Conservation (phyloP, 2,113 vertebrate species). For the Oreochromis niloticus region DNA sequence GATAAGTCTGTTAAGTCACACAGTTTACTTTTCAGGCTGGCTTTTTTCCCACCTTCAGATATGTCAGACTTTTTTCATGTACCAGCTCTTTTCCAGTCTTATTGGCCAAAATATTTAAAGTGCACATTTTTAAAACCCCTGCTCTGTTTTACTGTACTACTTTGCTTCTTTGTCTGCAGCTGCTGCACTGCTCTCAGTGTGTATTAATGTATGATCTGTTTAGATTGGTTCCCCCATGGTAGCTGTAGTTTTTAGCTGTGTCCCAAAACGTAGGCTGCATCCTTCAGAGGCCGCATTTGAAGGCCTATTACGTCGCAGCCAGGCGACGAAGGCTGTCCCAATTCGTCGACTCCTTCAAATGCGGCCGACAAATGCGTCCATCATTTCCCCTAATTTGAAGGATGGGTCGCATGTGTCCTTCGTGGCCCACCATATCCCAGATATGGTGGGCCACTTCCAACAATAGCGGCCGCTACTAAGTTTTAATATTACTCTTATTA, state of each 20-base stretch:
- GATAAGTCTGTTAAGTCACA: neutral
- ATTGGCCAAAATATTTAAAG: neutral
- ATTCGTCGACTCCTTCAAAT: neutral
- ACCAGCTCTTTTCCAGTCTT: neutral
- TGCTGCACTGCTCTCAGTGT: neutral
- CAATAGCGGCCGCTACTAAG: neutral
- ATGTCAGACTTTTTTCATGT: neutral
- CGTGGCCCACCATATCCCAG: neutral
- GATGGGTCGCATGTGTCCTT: neutral
- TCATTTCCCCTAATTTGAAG: neutral
- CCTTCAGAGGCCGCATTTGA: neutral
- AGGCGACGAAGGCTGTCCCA: neutral
- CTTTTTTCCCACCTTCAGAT: neutral
- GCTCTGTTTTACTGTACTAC: neutral
- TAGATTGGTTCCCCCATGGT: neutral
- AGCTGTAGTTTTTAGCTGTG: neutral
- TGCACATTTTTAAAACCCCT: neutral
- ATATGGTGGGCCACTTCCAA: no score
- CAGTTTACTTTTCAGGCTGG: neutral
- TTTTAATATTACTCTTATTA: neutral
- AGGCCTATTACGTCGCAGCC: neutral
- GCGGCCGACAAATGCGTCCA: neutral
- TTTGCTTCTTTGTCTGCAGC: neutral
- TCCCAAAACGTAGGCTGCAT: neutral
- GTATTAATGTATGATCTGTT: neutral